These are phyloP conservation scores for Drosophila azteca DNA, from an alignment of 1,140 invertebrate genomes.

Conservation along the genomic window DNA sequence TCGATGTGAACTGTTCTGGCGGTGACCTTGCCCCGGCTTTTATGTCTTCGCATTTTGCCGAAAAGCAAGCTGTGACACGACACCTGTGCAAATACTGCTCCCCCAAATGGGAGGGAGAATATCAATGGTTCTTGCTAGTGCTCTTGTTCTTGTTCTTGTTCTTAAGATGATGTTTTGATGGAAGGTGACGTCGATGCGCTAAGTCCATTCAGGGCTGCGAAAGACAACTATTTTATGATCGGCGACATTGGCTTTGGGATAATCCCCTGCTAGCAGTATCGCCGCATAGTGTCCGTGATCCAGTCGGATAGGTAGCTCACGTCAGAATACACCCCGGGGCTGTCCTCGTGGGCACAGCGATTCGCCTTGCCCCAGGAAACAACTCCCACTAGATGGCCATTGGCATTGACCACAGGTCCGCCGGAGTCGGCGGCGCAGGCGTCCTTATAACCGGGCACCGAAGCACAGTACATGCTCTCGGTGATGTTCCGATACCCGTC, in stretches of 20 bases:
- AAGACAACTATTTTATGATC: conserved; percentile 2
- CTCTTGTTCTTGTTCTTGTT: conserved; percentile 5
- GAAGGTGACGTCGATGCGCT: conserved; percentile 24
- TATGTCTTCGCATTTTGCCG: conserved; percentile 52
- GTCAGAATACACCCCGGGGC: conserved; percentile 87
- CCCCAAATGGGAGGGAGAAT: conserved; percentile 35
- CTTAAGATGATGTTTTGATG: too few relatives aligned
- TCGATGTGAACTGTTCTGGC: conserved; percentile 31
- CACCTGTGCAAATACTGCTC: too few relatives aligned
- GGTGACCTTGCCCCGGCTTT: conserved; percentile 58
- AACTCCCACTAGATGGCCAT: conserved; percentile 86
- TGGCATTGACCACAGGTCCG: conserved; percentile 85
- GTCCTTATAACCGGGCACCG: conserved; percentile 84
- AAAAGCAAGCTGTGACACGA: conserved; percentile 55
- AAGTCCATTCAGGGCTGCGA: conserved; percentile 22
- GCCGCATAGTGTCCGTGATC: conserved; percentile 62
- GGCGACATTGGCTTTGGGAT: not conserved
- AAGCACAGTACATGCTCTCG: conserved; percentile 84
- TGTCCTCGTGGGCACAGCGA: conserved; percentile 83
- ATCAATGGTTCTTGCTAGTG: conserved; percentile 27
- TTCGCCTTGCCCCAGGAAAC: conserved; percentile 90
- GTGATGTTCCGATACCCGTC: conserved; percentile 70
- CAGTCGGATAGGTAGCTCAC: conserved; percentile 80
- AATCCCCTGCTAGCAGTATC: conserved; percentile 42
- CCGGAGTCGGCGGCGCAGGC: conserved; percentile 88